Base-by-base conservation (phyloP, 2,888 invertebrate species). In the Augochlorella aurata region DNA sequence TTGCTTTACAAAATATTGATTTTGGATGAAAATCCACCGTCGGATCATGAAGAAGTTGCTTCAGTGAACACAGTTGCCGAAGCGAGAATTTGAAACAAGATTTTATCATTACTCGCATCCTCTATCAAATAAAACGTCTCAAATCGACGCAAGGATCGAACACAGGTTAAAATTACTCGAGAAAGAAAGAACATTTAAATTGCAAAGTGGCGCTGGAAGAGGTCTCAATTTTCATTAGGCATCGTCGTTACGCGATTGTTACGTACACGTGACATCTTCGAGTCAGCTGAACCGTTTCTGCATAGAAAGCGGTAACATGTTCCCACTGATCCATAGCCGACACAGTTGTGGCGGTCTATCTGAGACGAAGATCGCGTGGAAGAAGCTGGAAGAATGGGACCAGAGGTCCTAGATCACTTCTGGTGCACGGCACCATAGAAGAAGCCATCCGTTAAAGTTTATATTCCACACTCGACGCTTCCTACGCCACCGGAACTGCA, bases 391-490 rank as follows among this genome's bases (percentile, higher is more conserved):
- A 65, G 76, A 72, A 83, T 74, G 49, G 76, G 74, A 85, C 81
- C 81, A 70, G 65, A 79, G 81, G 65, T 85, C 79, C 83, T 87
- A 85, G 86, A 83, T 85, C 85, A 81, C 87, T 70, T 66, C 52
- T 74, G 78, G 54, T 65, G 66, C 76, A 74, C 61, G 69, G 61
- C 21, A 45, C 67, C 75, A 58, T 54, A 68, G 78, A 87, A 88
- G 87, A 84, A 84, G 77, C 79, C 84, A 85, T 87, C 87, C 86
- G 86, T 84, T 87, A 88, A 87, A 87, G 84, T 87, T 87, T 87
- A 88, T 86, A 87, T 87, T 88, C 86, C 79, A 81, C 82, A 82
- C 84, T 88, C 88, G 83, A 81, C 81, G 88, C 82, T 85, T 82
- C 81, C 79, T 81, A 80, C 83, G 69, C 45, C 75, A 77, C 77